Conservation (phyloP, 2,113 vertebrate genomes). For the Sapajus apella region DNA sequence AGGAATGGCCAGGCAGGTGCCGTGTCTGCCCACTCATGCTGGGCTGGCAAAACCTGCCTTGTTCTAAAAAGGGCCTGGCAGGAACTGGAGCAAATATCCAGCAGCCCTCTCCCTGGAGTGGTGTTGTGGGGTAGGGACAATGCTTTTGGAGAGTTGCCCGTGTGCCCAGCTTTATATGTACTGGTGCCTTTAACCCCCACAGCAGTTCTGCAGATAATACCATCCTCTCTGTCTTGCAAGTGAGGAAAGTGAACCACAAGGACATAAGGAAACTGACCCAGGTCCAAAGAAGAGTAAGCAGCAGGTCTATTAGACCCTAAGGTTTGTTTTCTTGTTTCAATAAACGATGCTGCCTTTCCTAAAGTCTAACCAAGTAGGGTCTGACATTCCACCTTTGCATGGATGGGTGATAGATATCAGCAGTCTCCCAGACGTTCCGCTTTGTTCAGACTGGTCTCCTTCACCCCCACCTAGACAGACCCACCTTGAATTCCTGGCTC, state of each 20-base stretch:
- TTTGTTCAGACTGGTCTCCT: neutral
- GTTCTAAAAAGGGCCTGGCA: neutral
- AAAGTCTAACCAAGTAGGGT: neutral
- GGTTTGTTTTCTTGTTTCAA: neutral
- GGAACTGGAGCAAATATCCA: neutral
- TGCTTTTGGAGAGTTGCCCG: neutral
- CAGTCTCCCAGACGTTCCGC: neutral
- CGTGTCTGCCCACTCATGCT: conserved; percentile 51
- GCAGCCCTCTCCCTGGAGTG: neutral
- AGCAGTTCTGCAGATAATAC: neutral
- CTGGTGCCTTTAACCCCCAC: neutral
- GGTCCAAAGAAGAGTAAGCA: neutral
- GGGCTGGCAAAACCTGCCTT: neutral
- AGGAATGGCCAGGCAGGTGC: neutral
- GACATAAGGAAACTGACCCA: neutral
- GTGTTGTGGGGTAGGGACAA: neutral
- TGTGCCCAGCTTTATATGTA: neutral
- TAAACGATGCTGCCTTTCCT: neutral
- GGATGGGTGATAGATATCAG: neutral
- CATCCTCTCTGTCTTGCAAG: neutral
- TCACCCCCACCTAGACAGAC: neutral
- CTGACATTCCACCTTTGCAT: neutral
- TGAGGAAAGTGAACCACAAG: neutral
- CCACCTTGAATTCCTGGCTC: neutral
- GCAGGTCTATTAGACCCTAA: neutral